Conservation (phyloP, 2,888 invertebrate species). For the Branchellion lobata region DNA sequence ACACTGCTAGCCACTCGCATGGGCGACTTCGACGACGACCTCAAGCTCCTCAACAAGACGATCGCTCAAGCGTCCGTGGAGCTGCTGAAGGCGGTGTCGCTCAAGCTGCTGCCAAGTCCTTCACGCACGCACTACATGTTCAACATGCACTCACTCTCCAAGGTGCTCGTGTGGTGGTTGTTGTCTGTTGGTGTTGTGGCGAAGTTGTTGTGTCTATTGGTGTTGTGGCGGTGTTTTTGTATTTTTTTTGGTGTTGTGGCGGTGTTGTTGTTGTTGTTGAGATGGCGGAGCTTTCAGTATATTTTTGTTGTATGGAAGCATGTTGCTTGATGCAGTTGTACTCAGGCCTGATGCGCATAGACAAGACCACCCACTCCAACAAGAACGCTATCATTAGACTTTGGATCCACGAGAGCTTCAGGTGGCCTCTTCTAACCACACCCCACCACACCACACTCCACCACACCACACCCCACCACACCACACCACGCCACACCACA, state of each 20-base stretch:
- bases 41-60: conserved; percentile 67
- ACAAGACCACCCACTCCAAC: conserved; percentile 76
- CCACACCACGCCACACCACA: not conserved
- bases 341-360: conserved; percentile 77
- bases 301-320: too few relatives aligned
- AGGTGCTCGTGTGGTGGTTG: conserved; percentile 37
- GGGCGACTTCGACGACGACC: conserved; percentile 75
- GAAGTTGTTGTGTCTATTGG: not conserved
- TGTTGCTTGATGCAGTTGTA: too few relatives aligned
- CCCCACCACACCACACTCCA: not conserved
- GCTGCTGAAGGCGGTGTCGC: conserved; percentile 60
- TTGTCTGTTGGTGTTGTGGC: too few relatives aligned
- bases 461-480: too few relatives aligned
- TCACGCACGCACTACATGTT: conserved; percentile 63
- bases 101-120: conserved; percentile 62
- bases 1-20: conserved; percentile 80
- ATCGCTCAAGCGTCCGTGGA: conserved; percentile 64
- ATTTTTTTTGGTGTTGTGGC: too few relatives aligned
- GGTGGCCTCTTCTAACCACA: conserved; percentile 54
- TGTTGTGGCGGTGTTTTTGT: not conserved
- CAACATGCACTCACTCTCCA: conserved; percentile 72
- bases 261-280: too few relatives aligned
- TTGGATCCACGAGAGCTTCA: conserved; percentile 82
- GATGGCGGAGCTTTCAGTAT: too few relatives aligned
- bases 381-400: conserved; percentile 73